Conservation (phyloP, 2,113 vertebrate species). For the Sorex araneus region DNA sequence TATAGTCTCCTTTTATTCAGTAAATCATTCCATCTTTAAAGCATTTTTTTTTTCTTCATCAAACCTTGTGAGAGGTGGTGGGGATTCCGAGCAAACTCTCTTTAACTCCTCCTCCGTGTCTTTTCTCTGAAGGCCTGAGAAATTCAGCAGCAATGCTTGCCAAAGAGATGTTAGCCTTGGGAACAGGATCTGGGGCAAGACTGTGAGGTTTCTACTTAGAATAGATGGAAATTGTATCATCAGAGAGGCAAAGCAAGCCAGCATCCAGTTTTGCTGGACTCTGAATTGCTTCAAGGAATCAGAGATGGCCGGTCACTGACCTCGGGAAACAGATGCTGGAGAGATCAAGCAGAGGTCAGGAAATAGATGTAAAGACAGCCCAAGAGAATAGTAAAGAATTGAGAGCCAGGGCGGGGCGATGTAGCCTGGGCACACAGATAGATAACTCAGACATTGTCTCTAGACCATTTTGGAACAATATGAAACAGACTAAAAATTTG, state of each 20-base stretch:
- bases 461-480: constrained; percentile 17
- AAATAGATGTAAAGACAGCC: constrained; percentile 8
- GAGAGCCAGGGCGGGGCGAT: not conserved
- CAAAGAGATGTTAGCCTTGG: constrained; percentile 54
- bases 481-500: not conserved
- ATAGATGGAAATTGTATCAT: constrained; percentile 57
- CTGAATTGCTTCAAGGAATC: not conserved
- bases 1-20: constrained; percentile 58
- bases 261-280: not conserved
- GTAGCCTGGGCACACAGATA: not conserved
- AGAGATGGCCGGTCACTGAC: not conserved
- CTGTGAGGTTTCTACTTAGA: constrained; percentile 40
- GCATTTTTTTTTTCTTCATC: constrained; percentile 49
- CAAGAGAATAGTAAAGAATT: not conserved
- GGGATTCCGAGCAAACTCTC: constrained; percentile 54
- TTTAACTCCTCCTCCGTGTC: constrained; percentile 7
- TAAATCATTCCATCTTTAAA: constrained; percentile 58
- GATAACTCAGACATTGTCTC: not conserved
- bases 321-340: not conserved
- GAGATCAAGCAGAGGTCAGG: not conserved
- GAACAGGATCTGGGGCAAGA: constrained; percentile 61
- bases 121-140: constrained; percentile 48
- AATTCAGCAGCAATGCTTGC: constrained; percentile 61
- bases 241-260: constrained; percentile 29
- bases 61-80: not conserved